Evolutionary conservation across 92 coral and sea anemone genomes (phyloP), one percentile per base, ranked within the genome.

Genomic region (Phenganax marumi): DNA sequence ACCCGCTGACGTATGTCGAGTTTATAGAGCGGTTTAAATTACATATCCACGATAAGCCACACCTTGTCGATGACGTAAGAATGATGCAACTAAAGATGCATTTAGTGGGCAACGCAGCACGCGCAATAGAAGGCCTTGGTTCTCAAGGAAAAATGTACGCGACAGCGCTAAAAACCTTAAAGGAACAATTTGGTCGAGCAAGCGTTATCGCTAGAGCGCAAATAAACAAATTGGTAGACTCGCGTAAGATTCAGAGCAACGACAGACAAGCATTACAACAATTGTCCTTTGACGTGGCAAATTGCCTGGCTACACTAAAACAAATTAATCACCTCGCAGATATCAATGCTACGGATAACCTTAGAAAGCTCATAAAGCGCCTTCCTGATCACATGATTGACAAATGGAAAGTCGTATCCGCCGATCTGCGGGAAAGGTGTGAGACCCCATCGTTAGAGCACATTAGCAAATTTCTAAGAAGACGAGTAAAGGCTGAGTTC

Each of bases 11-110:
- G 7, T 80, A 80, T 53, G 71, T 61, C 25, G 84, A 85, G 18
- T 85, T 85, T 48, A 46, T 70, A 6, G 75, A 86, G 24, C 80
- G 79, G 18, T 80, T 86, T 54, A 88, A 79, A 22, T 69, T 79
- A 23, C 85, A 79, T 33, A 88, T 70, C 21, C 83, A 88, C 56
- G 88, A 84, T 68, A 88, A 85, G 24, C 55, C 52, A 0, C 91
- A 88, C 57, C 26, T 85, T 17, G 49, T 47, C 12, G 77, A 88
- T 63, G 79, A 88, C 77, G 85, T 63, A 79, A 52, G 81, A 51
- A 88, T 85, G 86, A 68, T 80, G 7, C 88, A 85, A 39, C 71
- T 87, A 11, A 77, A 52, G 71, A 87, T 84, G 84, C 84, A 87
- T 18, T 73, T 87, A 13, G 43, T 57, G 4, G 90, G 85, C 52